Evolutionary conservation across 2,113 vertebrate species (phyloP), one percentile per base, ranked within the genome.

Genomic region (Psilopogon haemacephalus): DNA sequence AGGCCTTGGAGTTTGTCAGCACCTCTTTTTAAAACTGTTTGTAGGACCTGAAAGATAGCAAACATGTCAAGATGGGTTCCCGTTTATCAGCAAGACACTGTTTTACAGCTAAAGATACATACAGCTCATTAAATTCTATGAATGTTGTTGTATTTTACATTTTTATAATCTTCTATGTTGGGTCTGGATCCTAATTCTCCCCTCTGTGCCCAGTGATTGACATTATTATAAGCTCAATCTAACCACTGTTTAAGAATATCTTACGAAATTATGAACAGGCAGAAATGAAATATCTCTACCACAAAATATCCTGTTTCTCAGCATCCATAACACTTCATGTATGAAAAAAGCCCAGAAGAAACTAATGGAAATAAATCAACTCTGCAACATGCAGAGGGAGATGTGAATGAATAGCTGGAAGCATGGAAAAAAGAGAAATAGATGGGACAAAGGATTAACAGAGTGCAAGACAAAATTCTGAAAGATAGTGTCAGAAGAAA

Each of bases 291-390:
- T 46, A 52, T 52, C 20, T 48, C 11, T 10, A 42, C 10, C 2
- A 4, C 44, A 67, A 5, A 82, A 55, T 27, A 40, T 18, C 2
- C 5, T 27, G 2, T 35, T 87, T 27, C 28, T 75, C 52, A 67
- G 26, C 27, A 35, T 42, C 58, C 87, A 12, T 15, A 84, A 58
- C 8, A 38, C 6, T 37, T 64, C 33, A 54, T 23, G 20, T 12
- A 30, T 0, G 0, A 60, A 60, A 2, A 40, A 76, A 24, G 13
- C 21, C 19, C 50, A n/a, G 18, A 67, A 67, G 40, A 70, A 56
- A 38, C 12, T 24, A 83, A 67, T 1, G 4, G 46, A 55, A 83
- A 67, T 23, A 19, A 82, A 63, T 2, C 52, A 37, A 40, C 75
- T 67, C 33, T 18, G 4, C 7, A 82, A n/a, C 28, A 32, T 86